A percentile compares a stretch with the other conserved stretches of the same genome.
Evolutionary conservation across 2,797 vertebrate genomes (phyloP).

Genomic region (Oreortyx pictus): DNA sequence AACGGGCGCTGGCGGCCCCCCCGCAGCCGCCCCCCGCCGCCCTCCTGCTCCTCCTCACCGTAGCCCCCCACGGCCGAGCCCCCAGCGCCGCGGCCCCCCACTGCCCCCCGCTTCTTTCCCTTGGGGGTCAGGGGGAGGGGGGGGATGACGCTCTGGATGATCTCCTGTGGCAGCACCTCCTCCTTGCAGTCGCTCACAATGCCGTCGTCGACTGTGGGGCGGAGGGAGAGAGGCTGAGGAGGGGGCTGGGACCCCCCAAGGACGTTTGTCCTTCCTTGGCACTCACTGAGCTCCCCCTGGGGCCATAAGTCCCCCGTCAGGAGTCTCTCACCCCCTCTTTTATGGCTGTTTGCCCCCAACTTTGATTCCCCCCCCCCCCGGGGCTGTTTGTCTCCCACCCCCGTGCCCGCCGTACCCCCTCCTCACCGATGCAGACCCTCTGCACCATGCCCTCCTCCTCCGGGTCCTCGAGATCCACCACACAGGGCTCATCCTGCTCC

Average conservation of each 20-base stretch:
- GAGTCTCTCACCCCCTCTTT: too few relatives aligned
- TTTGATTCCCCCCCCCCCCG: too few relatives aligned
- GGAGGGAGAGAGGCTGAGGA: not conserved
- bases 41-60: not conserved
- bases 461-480: slow-evolving; percentile 75
- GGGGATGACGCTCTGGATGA: slow-evolving; percentile 17
- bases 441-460: slow-evolving; percentile 74
- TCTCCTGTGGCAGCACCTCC: slow-evolving; percentile 18
- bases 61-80: slow-evolving; percentile 1
- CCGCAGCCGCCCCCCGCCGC: not conserved
- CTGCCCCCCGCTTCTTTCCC: not conserved
- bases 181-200: slow-evolving; percentile 17
- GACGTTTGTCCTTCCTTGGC: too few relatives aligned
- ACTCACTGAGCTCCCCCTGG: too few relatives aligned
- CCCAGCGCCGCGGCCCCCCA: not conserved
- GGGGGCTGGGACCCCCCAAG: not conserved
- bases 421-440: slow-evolving; percentile 77
- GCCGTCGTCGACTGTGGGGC: not conserved
- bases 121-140: not conserved
- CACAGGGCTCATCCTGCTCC: slow-evolving; percentile 76
- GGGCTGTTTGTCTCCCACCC: not conserved
- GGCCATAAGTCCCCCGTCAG: too few relatives aligned
- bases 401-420: not conserved
- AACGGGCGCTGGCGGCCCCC: slow-evolving; percentile 72
- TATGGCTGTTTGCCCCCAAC: too few relatives aligned